A percentile compares a stretch with the other conserved stretches of the same genome.
phyloP scores from a whole-genome alignment of 35 echinoderm and acorn worm genomes.

The Acanthaster planci region DNA sequence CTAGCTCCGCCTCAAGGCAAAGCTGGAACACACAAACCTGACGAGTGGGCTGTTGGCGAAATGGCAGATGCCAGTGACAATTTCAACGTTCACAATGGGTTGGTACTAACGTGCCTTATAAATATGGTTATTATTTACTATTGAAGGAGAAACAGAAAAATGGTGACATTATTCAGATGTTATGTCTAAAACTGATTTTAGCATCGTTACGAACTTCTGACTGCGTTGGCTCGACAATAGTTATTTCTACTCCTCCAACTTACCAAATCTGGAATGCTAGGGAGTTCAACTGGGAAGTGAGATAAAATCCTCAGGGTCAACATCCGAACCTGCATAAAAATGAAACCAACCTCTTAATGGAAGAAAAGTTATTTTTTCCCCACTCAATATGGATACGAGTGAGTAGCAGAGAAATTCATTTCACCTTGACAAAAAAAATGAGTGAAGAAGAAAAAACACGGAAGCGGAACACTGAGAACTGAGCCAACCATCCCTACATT shows the following conservation, averaged over 20 bases:
- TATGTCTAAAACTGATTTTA: too few species aligned
- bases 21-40: constrained; percentile 68
- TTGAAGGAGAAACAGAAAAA: too few species aligned
- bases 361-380: constrained; percentile 19
- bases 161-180: too few species aligned
- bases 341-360: constrained; percentile 8
- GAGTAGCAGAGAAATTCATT: too few species aligned
- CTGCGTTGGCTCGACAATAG: too few species aligned
- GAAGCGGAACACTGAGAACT: neutral
- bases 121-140: too few species aligned
- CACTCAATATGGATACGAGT: neutral
- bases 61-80: too few species aligned
- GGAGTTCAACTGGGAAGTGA: constrained; percentile 60
- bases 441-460: neutral
- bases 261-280: constrained; percentile 48
- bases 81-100: too few species aligned
- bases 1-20: constrained; percentile 73
- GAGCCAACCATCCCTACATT: too few species aligned
- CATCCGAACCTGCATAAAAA: constrained; percentile 56
- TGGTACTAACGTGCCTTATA: too few species aligned
- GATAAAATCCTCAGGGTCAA: constrained; percentile 61
- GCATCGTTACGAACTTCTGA: too few species aligned
- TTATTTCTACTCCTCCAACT: neutral
- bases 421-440: neutral
- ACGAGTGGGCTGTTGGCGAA: constrained; percentile 24